These are phyloP conservation scores for Pygocentrus nattereri DNA, from an alignment of 2,797 vertebrate species.

Conservation along the genomic window DNA sequence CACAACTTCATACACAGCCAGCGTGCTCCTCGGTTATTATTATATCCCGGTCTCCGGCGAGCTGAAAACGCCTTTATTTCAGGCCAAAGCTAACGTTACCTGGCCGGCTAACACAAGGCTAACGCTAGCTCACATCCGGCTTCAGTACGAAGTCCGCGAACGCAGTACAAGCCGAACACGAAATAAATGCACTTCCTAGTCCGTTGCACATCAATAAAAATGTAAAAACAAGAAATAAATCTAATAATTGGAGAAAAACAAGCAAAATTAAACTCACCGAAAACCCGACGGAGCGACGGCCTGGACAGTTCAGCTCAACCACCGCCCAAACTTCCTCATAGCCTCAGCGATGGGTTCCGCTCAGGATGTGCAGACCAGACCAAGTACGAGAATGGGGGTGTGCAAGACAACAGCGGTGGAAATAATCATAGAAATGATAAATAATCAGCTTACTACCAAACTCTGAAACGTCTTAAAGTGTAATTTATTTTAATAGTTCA, in stretches of 20 bases:
- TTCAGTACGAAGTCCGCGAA: background rate
- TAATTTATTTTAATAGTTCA: background rate
- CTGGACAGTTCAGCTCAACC: slow-evolving; percentile 70
- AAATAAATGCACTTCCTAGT: too few relatives aligned
- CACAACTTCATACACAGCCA: background rate
- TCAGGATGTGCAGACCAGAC: slow-evolving; percentile 64
- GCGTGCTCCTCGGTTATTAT: background rate
- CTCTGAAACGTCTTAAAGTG: fast-evolving
- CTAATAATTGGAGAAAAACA: background rate
- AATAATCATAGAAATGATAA: background rate
- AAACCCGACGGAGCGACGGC: slow-evolving; percentile 44
- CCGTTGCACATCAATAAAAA: background rate
- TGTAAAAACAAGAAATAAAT: background rate
- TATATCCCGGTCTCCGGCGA: background rate
- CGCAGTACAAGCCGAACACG: background rate
- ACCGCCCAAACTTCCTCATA: slow-evolving; percentile 85
- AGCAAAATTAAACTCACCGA: slow-evolving; percentile 69
- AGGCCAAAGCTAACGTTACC: background rate
- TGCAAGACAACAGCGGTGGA: fast-evolving
- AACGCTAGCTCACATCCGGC: slow-evolving; percentile 3
- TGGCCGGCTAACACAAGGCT: background rate
- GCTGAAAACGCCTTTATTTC: background rate
- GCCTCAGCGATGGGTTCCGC: slow-evolving; percentile 57
- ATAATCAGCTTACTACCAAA: fast-evolving
- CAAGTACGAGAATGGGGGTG: slow-evolving; percentile 50